Percentiles rank a stretch among this genome's conserved stretches.
These are phyloP conservation scores for Epistrophella euchroma DNA, from an alignment of 2,888 invertebrate genomes.

Conservation along the genomic window DNA sequence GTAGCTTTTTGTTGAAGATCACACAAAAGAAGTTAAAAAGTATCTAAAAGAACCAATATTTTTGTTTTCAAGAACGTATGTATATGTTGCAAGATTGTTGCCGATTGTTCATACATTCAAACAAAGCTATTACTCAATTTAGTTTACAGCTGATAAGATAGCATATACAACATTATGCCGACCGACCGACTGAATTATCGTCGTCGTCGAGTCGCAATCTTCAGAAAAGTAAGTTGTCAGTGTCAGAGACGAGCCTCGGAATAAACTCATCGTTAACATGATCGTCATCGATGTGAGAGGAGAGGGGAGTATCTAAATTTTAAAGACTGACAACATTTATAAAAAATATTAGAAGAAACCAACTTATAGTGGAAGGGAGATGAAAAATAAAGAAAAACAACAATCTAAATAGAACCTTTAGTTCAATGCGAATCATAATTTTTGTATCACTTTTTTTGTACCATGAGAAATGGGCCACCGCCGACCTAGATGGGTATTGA, in stretches of 20 bases:
- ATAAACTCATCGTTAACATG: constrained; percentile 40
- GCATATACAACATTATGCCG: constrained; percentile 44
- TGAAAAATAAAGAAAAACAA: constrained; percentile 42
- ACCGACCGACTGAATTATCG: constrained; percentile 10
- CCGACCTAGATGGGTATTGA: constrained; percentile 58
- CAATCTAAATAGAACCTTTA: constrained; percentile 61
- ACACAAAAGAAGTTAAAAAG: background rate
- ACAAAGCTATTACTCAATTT: constrained; percentile 65
- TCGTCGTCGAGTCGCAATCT: constrained; percentile 13
- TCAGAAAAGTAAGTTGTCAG: constrained; percentile 57
- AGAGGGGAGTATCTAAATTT: background rate
- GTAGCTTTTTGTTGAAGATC: background rate
- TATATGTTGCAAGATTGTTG: constrained; percentile 17
- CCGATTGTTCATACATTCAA: constrained; percentile 36
- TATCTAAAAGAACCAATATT: background rate
- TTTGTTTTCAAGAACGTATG: background rate
- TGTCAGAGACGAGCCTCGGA: constrained; percentile 36
- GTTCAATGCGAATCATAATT: constrained; percentile 67
- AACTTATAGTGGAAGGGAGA: constrained; percentile 32
- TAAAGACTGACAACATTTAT: constrained; percentile 19
- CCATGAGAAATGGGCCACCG: constrained; percentile 72
- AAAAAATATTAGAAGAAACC: constrained; percentile 9
- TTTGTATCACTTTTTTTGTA: constrained; percentile 60
- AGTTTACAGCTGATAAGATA: constrained; percentile 60
- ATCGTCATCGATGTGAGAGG: constrained; percentile 52